Percentiles rank a stretch among this genome's conserved stretches.
These are phyloP conservation scores for Orgyia antiqua DNA, from an alignment of 2,888 invertebrate genomes.

Conservation along the genomic window DNA sequence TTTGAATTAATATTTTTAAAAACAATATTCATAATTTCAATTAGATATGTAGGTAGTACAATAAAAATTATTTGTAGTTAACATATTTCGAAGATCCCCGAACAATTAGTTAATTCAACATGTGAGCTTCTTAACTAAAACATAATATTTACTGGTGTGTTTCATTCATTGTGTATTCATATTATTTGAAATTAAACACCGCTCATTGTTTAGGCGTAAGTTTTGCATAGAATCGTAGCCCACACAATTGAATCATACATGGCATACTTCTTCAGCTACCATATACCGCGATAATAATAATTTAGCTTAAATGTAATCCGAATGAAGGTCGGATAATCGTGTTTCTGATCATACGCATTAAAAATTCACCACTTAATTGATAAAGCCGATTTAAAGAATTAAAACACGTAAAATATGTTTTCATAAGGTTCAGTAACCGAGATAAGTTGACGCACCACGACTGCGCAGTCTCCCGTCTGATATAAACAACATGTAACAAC, in stretches of 20 bases:
- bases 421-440: constrained; percentile 12
- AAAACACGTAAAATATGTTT: constrained; percentile 11
- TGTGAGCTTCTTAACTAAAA: constrained; percentile 4
- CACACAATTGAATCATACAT: constrained; percentile 20
- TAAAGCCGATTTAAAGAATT: constrained; percentile 6
- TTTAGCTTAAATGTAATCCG: background rate
- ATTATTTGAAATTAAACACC: constrained; percentile 7
- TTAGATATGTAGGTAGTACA: no score
- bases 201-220: constrained; percentile 22
- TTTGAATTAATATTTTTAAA: no score
- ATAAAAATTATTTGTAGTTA: no score
- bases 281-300: background rate
- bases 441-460: background rate
- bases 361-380: background rate
- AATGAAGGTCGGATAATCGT: background rate
- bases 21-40: no score
- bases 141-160: constrained; percentile 17
- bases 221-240: constrained; percentile 23
- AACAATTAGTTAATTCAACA: constrained; percentile 8
- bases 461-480: constrained; percentile 37
- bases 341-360: background rate
- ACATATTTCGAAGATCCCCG: no score
- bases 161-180: constrained; percentile 21
- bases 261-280: constrained; percentile 13
- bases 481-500: constrained; percentile 25